Evolutionary conservation across 2,113 vertebrate genomes (phyloP), one percentile per base, ranked within the genome.

Genomic region (Lycocorax pyrrhopterus): DNA sequence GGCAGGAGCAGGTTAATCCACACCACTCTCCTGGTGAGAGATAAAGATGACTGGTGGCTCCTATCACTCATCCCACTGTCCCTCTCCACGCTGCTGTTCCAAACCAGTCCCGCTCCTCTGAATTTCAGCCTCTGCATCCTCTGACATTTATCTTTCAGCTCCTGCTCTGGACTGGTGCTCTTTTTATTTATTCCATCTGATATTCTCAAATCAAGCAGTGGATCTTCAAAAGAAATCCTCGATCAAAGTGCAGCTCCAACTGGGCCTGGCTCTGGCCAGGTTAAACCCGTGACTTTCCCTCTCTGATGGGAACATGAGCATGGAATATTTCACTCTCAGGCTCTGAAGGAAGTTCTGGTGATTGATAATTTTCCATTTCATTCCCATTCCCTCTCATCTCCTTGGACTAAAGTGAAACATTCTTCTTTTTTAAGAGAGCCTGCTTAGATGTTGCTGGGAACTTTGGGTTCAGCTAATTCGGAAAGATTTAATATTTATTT

Each of bases 111-210:
- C 68, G 7, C 60, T 51, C 43, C 76, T 74, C 52, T 20, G 44
- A 41, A 6, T 66, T 60, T 64, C 82, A 64, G 39, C 53, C 69
- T 60, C 26, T 3, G 1, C 41, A 15, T 33, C 63, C 67, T 52
- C 39, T 47, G 56, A 9, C 73, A 51, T 87, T 87, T 39, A 7
- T 44, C 84, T 72, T 56, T 16, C 81, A 73, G 53, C 37, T 83
- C 79, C 72, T 74, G 66, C 16, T 25, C 76, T 44, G 75, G 23
- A 13, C 32, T 35, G 72, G 58, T 41, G 63, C 52, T 79, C 85
- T 43, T 23, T 33, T 84, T 93, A 78, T 90, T 93, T 86, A 94
- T 96, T 92, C 93, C 66, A 71, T 76, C 76, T 89, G 90, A 92
- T 87, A 85, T 29, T 35, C 86, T 84, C 80, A 16, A 94, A 87